Evolutionary conservation across 1,140 invertebrate genomes (phyloP), one percentile per base, ranked within the genome.

Genomic region (Zaprionus capensis): DNA sequence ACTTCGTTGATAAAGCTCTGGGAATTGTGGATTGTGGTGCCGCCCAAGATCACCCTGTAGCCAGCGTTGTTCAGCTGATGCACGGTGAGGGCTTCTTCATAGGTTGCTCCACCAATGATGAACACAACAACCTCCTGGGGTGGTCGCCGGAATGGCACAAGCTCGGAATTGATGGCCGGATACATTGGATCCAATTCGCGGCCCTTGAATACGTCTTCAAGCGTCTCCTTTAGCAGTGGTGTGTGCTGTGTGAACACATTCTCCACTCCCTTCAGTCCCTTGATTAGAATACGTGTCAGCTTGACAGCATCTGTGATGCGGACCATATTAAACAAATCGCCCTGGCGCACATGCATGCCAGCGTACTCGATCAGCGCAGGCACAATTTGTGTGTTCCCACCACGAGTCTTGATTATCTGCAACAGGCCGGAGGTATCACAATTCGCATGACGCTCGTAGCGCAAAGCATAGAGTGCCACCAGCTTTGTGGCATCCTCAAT

Each of bases 241-340:
- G 95, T 96, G 93, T 99, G 98, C 92, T 99, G 98, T 0, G 98
- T 99, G 91, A 98, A 99, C 75, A 99, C 98, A 93, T 99, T 99
- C 92, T 99, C 98, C 4, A 99, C 98, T 4, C 98, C 98, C 93
- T 97, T 97, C 15, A 98, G 93, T 38, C 96, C 96, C 94, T 98
- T 98, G 65, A 99, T 97, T 64, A 98, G 95, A 91, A 98, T 96
- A 84, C 98, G 96, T 14, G 98, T 98, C 72, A 98, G 96, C 92
- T 98, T 98, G 0, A 97, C 97, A 20, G 98, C 97, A 82, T 97
- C 96, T 90, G 97, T 96, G 81, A 97, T 95, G 20, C 92, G 91
- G 20, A 93, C 91, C 76, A 92, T 85, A 49, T 96, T 96, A 68
- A 98, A 97, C 67, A 98, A 94, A 93, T 98, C 97, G 91, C 95